Conservation (phyloP, 2,113 vertebrate genomes). For the Gallinago media region DNA sequence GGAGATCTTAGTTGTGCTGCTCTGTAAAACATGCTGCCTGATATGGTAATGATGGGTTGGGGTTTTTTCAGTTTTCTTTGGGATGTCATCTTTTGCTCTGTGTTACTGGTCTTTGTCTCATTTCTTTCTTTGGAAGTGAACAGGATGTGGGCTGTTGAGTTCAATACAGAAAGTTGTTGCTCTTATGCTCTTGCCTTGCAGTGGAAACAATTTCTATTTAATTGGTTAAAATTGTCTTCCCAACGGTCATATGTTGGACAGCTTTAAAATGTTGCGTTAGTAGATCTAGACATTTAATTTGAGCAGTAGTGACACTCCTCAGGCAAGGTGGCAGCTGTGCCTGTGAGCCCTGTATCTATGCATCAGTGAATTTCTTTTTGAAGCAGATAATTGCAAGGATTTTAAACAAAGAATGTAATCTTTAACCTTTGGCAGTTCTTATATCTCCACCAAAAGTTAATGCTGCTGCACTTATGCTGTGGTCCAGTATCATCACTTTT, state of each 20-base stretch:
- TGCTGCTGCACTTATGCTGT: background rate
- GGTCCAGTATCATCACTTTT: background rate
- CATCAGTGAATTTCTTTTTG: background rate
- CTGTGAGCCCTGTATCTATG: background rate
- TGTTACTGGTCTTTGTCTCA: background rate
- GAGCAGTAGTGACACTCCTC: background rate
- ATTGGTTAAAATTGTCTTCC: conserved; percentile 15
- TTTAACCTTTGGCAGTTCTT: conserved; percentile 11
- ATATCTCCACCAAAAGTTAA: background rate
- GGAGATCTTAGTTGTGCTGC: background rate
- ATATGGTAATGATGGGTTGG: background rate
- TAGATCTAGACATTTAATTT: background rate
- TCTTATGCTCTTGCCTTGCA: background rate
- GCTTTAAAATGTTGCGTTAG: background rate
- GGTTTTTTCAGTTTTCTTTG: background rate
- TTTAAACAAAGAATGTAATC: conserved; percentile 31
- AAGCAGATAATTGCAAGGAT: conserved; percentile 8
- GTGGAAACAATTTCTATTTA: background rate
- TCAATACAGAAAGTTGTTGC: background rate
- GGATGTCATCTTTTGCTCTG: background rate
- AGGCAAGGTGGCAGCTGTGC: background rate
- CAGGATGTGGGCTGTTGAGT: background rate
- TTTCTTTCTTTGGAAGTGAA: background rate
- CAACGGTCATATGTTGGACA: background rate
- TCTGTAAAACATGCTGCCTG: background rate